Conservation (phyloP, 2,888 invertebrate genomes). For the Eutolmus rufibarbis region DNA sequence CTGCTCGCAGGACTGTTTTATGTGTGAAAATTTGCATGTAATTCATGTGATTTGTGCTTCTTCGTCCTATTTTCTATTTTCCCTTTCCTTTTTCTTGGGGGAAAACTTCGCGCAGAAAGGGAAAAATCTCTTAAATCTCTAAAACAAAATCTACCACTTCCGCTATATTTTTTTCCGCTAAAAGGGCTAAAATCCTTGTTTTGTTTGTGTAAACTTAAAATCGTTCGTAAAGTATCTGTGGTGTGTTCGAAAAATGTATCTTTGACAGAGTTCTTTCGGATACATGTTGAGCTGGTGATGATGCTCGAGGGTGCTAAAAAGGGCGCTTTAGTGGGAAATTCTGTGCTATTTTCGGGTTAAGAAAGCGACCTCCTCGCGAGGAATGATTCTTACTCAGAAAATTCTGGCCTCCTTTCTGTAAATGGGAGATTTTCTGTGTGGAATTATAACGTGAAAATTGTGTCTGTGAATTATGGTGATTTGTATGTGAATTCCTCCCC, state of each 20-base stretch:
- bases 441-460: constrained; percentile 26
- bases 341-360: not conserved
- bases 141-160: not conserved
- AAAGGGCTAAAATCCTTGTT: not conserved
- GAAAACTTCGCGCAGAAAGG: not conserved
- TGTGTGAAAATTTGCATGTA: not conserved
- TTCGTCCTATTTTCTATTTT: not conserved
- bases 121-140: not conserved
- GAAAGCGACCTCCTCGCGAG: not conserved
- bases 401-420: not conserved
- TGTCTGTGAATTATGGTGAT: constrained; percentile 26
- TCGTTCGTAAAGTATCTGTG: not conserved
- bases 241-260: not conserved
- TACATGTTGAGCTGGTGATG: not conserved
- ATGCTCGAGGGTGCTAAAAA: not conserved
- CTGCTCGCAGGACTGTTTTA: not conserved
- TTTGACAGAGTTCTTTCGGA: not conserved
- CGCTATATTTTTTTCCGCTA: not conserved
- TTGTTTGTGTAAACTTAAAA: constrained; percentile 9
- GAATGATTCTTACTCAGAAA: not conserved
- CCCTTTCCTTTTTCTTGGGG: not conserved
- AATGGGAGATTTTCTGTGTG: constrained; percentile 2
- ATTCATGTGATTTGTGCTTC: not conserved
- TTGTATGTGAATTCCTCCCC: not conserved
- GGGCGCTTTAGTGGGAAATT: not conserved